A percentile compares a stretch with the other conserved stretches of the same genome.
phyloP scores from a whole-genome alignment of 1,140 invertebrate genomes.

The Battus philenor region DNA sequence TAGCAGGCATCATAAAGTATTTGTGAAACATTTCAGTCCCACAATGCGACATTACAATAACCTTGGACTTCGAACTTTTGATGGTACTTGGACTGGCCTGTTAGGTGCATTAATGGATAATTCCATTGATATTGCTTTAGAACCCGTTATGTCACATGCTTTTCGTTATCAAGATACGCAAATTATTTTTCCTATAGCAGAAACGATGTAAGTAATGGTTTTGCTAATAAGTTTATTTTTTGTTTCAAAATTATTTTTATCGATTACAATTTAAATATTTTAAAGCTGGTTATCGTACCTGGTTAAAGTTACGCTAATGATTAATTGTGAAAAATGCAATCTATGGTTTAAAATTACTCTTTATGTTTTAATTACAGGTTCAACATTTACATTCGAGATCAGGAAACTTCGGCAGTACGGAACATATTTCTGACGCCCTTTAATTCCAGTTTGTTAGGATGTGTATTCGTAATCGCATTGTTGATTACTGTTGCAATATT shows the following conservation, averaged over 20 bases:
- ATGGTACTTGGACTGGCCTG: conserved; percentile 77
- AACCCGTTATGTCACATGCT: conserved; percentile 76
- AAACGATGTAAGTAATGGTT: conserved; percentile 71
- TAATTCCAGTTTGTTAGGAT: conserved; percentile 70
- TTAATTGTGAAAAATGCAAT: too few species aligned
- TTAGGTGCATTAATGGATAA: conserved; percentile 76
- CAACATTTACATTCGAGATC: conserved; percentile 79
- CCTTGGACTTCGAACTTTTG: conserved; percentile 76
- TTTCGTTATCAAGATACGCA: conserved; percentile 75
- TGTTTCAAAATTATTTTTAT: too few species aligned
- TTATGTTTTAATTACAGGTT: conserved; percentile 59
- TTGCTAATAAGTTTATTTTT: background rate
- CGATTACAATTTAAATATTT: too few species aligned
- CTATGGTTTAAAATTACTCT: too few species aligned
- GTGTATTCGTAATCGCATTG: conserved; percentile 73
- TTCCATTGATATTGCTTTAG: conserved; percentile 77
- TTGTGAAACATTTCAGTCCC: conserved; percentile 47
- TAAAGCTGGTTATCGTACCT: too few species aligned
- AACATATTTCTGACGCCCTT: conserved; percentile 81
- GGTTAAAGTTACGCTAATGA: too few species aligned
- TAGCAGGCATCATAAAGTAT: background rate
- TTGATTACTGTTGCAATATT: conserved; percentile 70
- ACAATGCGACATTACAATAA: conserved; percentile 70
- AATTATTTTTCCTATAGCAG: conserved; percentile 78
- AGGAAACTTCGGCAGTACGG: conserved; percentile 76